Base-by-base conservation (phyloP, 2,888 invertebrate species). In the Lycia hirtaria region DNA sequence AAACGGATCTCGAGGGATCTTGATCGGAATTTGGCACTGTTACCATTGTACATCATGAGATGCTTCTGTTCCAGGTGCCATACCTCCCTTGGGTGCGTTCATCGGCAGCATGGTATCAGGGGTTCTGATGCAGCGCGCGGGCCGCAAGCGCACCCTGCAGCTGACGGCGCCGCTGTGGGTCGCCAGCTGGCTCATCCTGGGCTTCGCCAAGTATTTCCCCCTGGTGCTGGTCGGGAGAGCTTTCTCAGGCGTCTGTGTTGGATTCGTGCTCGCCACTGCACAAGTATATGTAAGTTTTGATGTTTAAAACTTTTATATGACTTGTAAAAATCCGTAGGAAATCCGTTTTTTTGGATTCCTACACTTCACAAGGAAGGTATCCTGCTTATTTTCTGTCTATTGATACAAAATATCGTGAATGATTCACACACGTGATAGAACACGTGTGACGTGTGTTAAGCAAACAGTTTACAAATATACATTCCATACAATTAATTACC, bases 211-310 rank as follows among this genome's bases (percentile, higher is more conserved):
- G 14, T 77, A 79, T 51, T 87, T 91, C 54, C 71, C 83, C 0
- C 71, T 93, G 33, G 74, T 95, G 1, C 81, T 94, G 9, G 56
- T 90, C 1, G 95, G 94, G 0, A 81, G 95, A 37, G 75, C 93
- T 5, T 61, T 94, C 26, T 92, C 93, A 0, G 95, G 95, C 0
- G 82, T 94, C 35, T 93, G 94, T 50, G 92, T 93, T 2, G 94
- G 94, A 0, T 92, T 95, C 19, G 88, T 92, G 1, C 82, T 93
- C 7, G 94, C 95, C 0, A 92, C 94, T 3, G 92, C 92, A n/a
- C 94, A 93, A 83, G 93, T 94, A 64, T 95, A 95, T 75, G 93
- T 95, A 63, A 93, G 94, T 76, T 53, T 20, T 4, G 10, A 30
- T n/a, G n/a, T n/a, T n/a, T n/a, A n/a, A n/a, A n/a, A n/a, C n/a